Conservation (phyloP, 2,888 invertebrate genomes). For the Phengaris arion region DNA sequence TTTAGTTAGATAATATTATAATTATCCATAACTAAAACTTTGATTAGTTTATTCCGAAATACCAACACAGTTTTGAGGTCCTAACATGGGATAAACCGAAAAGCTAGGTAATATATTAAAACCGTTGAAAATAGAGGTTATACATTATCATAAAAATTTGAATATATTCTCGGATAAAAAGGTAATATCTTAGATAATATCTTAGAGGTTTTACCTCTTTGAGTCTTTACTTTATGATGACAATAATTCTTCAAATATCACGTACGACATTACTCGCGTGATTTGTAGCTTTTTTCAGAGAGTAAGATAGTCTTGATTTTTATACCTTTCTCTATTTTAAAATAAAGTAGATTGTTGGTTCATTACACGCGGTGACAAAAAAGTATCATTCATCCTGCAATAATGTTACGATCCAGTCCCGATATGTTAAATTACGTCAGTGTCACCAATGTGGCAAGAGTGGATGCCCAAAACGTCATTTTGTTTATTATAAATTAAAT, state of each 20-base stretch:
- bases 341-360: too few species aligned
- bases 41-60: neutral
- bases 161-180: neutral
- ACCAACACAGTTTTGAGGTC: neutral
- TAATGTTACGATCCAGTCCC: too few species aligned
- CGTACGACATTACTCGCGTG: neutral
- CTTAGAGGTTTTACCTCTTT: neutral
- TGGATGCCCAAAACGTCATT: too few species aligned
- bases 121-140: neutral
- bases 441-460: too few species aligned
- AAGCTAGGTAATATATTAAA: neutral
- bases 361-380: too few species aligned
- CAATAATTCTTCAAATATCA: neutral
- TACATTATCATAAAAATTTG: constrained; percentile 6
- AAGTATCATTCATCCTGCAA: too few species aligned
- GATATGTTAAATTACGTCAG: too few species aligned
- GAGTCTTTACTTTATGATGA: constrained; percentile 8
- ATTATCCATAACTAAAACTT: neutral
- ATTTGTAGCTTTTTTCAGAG: neutral
- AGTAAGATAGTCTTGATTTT: neutral
- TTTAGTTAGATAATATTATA: too few species aligned
- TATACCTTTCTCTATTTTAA: too few species aligned
- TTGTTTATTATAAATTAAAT: too few species aligned
- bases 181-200: constrained; percentile 3
- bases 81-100: neutral